Evolutionary conservation across 2,113 vertebrate genomes (phyloP).

Genomic region (Prietella phreatophila): DNA sequence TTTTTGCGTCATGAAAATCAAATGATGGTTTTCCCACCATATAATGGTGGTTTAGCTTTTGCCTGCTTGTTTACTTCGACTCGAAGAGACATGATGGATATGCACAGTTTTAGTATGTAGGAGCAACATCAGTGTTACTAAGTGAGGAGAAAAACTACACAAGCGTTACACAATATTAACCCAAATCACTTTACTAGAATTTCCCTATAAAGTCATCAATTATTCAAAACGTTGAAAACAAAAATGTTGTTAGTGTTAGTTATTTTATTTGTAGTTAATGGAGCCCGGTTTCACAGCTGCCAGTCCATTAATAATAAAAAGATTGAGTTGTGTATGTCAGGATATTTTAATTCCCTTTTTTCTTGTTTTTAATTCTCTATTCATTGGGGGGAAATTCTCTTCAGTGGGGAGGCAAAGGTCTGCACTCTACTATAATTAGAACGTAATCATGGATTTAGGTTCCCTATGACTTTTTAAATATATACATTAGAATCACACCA

Average conservation of each 20-base stretch:
- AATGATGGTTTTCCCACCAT: not conserved
- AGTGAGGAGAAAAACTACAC: not conserved
- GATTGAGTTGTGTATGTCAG: not conserved
- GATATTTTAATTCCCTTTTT: not conserved
- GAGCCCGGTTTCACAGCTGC: not conserved
- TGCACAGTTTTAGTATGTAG: not conserved
- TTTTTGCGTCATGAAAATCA: not conserved
- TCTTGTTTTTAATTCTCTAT: not conserved
- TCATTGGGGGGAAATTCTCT: not conserved
- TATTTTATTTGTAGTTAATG: not conserved
- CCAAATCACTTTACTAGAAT: not conserved
- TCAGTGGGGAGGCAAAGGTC: not conserved
- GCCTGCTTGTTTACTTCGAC: not conserved
- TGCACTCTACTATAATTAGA: not conserved
- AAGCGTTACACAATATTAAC: not conserved
- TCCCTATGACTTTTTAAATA: not conserved
- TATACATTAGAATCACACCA: not conserved
- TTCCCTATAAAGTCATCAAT: not conserved
- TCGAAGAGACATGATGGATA: not conserved
- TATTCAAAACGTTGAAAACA: not conserved
- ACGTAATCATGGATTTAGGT: not conserved
- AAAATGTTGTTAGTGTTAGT: too few species aligned
- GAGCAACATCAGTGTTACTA: not conserved
- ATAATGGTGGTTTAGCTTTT: not conserved
- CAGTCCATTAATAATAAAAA: not conserved